phyloP scores from a whole-genome alignment of 2,888 invertebrate genomes.

The Sinodicranocentrus sp. region DNA sequence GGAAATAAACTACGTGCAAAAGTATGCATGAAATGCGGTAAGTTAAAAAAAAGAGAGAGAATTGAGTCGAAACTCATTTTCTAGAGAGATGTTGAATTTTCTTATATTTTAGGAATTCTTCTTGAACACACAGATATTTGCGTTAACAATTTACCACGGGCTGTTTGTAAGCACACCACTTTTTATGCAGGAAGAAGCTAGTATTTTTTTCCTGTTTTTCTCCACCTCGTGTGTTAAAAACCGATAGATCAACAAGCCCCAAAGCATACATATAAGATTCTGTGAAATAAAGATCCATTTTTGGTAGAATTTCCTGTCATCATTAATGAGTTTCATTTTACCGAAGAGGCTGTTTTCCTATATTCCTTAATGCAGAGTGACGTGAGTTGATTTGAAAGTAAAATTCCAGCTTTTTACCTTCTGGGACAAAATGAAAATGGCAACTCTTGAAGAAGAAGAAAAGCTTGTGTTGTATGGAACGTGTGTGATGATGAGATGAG shows the following conservation, averaged over 20 bases:
- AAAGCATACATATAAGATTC: not conserved
- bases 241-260: constrained; percentile 43
- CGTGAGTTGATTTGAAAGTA: constrained; percentile 62
- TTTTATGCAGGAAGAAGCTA: too few relatives aligned
- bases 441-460: constrained; percentile 15
- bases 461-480: not conserved
- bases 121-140: too few relatives aligned
- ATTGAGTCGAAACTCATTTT: constrained; percentile 42
- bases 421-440: constrained; percentile 50
- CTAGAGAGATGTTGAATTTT: constrained; percentile 23
- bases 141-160: too few relatives aligned
- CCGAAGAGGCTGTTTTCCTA: constrained; percentile 48
- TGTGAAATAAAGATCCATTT: constrained; percentile 28
- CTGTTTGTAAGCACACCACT: too few relatives aligned
- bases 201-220: too few relatives aligned
- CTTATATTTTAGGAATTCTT: not conserved
- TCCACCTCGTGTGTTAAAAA: too few relatives aligned
- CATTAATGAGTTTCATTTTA: constrained; percentile 64
- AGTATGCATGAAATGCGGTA: constrained; percentile 58
- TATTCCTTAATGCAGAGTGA: constrained; percentile 55
- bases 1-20: constrained; percentile 34
- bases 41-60: constrained; percentile 39
- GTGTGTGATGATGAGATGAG: constrained; percentile 9
- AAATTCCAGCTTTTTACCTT: constrained; percentile 52
- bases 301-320: constrained; percentile 50